phyloP scores from a whole-genome alignment of 2,888 invertebrate genomes.

The Yponomeuta sedellus region DNA sequence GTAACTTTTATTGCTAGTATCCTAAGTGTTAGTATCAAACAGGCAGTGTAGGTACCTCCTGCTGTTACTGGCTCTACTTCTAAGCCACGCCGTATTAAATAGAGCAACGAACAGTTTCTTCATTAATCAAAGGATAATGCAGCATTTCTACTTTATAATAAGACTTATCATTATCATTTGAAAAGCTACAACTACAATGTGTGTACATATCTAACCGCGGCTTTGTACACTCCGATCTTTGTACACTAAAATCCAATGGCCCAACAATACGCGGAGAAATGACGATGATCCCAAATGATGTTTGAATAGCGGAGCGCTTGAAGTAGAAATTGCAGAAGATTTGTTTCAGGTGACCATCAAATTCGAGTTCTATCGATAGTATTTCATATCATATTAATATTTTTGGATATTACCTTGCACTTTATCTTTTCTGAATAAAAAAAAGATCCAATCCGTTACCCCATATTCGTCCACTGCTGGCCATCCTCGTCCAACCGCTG shows the following conservation, averaged over 20 bases:
- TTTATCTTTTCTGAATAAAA: no score
- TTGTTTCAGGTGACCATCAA: background rate
- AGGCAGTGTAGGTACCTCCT: background rate
- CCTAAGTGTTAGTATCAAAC: background rate
- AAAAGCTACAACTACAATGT: background rate
- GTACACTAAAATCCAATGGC: background rate
- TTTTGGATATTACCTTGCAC: no score
- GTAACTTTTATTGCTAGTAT: background rate
- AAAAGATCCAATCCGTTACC: no score
- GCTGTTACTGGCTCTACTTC: no score
- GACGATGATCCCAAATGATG: conserved; percentile 7
- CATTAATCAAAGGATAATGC: background rate
- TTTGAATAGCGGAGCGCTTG: conserved; percentile 6
- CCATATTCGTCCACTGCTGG: no score
- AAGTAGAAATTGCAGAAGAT: background rate
- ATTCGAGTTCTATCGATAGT: background rate
- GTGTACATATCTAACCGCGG: background rate
- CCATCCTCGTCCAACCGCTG: no score
- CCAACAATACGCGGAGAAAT: background rate
- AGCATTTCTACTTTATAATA: background rate
- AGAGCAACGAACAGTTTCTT: conserved; percentile 1
- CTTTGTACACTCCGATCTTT: background rate
- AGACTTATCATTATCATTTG: background rate
- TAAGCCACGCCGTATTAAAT: background rate
- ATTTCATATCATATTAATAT: background rate